Evolutionary conservation across 2,888 invertebrate species (phyloP).

Genomic region (Mesorhabditis belari): DNA sequence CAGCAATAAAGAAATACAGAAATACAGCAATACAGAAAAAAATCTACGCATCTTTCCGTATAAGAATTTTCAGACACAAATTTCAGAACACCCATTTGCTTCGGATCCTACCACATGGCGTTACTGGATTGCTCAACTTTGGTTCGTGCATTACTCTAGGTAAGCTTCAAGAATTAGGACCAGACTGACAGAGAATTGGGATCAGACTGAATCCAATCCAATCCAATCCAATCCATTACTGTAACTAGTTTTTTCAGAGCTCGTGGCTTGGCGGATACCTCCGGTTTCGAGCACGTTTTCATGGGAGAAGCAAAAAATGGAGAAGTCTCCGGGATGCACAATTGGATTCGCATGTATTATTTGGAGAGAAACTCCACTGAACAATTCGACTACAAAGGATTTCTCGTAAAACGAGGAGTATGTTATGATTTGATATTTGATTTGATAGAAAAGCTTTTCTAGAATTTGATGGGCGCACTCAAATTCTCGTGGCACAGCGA

Average conservation of each 20-base stretch:
- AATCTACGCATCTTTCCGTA: too few species aligned
- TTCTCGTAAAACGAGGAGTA: conserved; percentile 47
- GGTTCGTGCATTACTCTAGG: conserved; percentile 68
- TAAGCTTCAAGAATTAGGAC: background rate
- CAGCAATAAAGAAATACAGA: too few species aligned
- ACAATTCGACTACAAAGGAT: conserved; percentile 51
- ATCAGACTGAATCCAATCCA: too few species aligned
- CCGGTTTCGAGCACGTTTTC: conserved; percentile 87
- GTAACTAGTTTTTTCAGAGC: conserved; percentile 60
- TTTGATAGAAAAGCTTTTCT: conserved; percentile 2
- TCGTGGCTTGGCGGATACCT: conserved; percentile 69
- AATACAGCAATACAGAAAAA: too few species aligned
- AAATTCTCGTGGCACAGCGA: conserved; percentile 39
- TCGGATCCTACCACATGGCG: conserved; percentile 25
- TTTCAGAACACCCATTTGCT: conserved; percentile 40
- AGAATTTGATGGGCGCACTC: conserved; percentile 43
- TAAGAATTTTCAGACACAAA: too few species aligned
- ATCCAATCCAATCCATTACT: too few species aligned
- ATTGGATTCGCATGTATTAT: conserved; percentile 77
- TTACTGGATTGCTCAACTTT: conserved; percentile 51
- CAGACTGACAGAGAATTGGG: too few species aligned
- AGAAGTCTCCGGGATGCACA: conserved; percentile 71
- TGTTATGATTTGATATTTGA: conserved; percentile 5
- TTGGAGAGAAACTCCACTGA: conserved; percentile 62
- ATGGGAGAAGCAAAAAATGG: conserved; percentile 73